Evolutionary conservation across 2,888 invertebrate species (phyloP).

Genomic region (Deilephila porcellus): DNA sequence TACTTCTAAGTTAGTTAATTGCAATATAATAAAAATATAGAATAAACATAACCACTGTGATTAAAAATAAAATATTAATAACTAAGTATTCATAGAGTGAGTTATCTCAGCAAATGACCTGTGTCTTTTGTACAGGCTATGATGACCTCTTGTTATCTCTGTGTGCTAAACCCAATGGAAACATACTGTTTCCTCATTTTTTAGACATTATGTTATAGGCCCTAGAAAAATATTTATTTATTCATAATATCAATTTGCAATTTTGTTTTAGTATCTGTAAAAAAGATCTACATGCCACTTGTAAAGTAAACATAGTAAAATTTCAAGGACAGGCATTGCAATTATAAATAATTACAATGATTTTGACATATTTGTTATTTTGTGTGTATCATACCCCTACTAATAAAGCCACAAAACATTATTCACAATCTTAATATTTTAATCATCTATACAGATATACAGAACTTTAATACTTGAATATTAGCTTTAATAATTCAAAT

Average conservation of each 20-base stretch:
- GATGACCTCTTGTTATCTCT: constrained; percentile 80
- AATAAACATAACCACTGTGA: not conserved
- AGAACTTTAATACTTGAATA: not conserved
- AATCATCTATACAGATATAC: not conserved
- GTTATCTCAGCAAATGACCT: constrained; percentile 79
- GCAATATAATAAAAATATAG: not conserved
- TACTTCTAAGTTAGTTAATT: not conserved
- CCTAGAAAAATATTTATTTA: too few relatives aligned
- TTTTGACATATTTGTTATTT: not conserved
- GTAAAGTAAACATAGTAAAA: not conserved
- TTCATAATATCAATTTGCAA: not conserved
- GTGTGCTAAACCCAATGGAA: constrained; percentile 70
- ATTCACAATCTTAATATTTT: not conserved
- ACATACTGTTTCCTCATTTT: constrained; percentile 71
- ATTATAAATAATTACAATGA: not conserved
- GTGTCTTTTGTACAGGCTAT: constrained; percentile 70
- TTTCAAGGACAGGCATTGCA: constrained; percentile 6
- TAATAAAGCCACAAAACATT: not conserved
- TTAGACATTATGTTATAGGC: not conserved
- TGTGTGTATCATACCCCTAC: not conserved
- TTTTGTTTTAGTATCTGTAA: too few relatives aligned
- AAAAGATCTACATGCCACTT: not conserved
- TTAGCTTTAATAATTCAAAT: not conserved
- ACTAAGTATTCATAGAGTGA: constrained; percentile 65
- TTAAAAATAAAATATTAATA: constrained; percentile 5